Conservation (phyloP, 2,888 invertebrate species). For the Dynastes hyllus region DNA sequence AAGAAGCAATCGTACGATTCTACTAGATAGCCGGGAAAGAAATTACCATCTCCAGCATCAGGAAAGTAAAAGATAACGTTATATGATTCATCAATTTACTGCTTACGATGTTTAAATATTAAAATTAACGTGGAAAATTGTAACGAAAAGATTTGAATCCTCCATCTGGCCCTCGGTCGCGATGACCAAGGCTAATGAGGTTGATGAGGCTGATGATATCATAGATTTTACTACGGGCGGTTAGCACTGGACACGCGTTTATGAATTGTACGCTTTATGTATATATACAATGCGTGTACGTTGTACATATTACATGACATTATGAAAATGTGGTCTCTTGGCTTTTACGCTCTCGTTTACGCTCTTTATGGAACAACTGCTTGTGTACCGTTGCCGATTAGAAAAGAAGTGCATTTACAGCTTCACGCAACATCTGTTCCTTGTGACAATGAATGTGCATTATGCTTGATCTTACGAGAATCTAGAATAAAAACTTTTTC, state of each 20-base stretch:
- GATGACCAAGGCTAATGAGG: constrained; percentile 28
- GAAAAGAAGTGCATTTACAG: no score
- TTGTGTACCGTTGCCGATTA: neutral
- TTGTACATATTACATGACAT: constrained; percentile 36
- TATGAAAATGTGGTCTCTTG: constrained; percentile 41
- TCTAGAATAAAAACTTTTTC: no score
- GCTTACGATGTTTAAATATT: neutral
- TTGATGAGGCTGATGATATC: constrained; percentile 45
- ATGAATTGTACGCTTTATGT: constrained; percentile 32
- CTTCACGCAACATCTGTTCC: no score
- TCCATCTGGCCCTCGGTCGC: constrained; percentile 30
- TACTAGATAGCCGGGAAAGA: neutral
- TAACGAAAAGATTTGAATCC: constrained; percentile 41
- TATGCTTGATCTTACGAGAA: no score
- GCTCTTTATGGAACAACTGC: neutral
- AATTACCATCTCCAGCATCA: neutral
- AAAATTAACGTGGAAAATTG: constrained; percentile 27
- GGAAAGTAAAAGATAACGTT: neutral
- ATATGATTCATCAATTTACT: neutral
- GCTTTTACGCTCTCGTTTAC: constrained; percentile 9
- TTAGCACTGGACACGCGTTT: constrained; percentile 26
- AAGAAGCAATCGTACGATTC: neutral
- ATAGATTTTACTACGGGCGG: constrained; percentile 38
- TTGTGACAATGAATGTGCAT: no score
- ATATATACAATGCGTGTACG: neutral